A percentile compares a stretch with the other conserved stretches of the same genome.
Evolutionary conservation across 2,888 invertebrate genomes (phyloP).

Genomic region (Fabriciana adippe): DNA sequence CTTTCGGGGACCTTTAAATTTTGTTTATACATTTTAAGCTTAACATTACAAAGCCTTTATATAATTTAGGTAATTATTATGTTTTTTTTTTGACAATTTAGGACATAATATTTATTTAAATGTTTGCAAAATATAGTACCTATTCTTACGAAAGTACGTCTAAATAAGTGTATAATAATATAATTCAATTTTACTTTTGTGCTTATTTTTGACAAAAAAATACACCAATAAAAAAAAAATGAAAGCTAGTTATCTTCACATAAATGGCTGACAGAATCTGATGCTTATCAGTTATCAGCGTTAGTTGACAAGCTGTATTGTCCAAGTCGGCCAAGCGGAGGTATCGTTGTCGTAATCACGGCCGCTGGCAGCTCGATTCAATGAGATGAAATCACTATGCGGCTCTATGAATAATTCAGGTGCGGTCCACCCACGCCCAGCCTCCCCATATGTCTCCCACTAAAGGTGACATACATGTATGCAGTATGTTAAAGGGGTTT

Average conservation of each 20-base stretch:
- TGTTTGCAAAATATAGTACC: no score
- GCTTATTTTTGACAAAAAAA: not conserved
- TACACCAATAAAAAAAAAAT: not conserved
- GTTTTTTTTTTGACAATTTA: no score
- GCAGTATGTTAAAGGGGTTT: constrained; percentile 23
- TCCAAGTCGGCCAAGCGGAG: constrained; percentile 47
- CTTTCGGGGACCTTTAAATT: no score
- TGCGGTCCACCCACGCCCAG: constrained; percentile 55
- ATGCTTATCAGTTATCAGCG: constrained; percentile 40
- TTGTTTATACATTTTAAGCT: no score
- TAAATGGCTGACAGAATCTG: constrained; percentile 3
- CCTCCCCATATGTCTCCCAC: constrained; percentile 45
- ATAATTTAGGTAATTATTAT: no score
- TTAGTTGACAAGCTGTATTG: constrained; percentile 69
- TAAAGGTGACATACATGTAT: constrained; percentile 51
- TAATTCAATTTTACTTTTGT: no score
- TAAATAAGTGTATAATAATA: no score
- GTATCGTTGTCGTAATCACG: constrained; percentile 78
- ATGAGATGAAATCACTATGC: constrained; percentile 82
- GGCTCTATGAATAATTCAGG: constrained; percentile 79
- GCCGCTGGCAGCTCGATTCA: constrained; percentile 75
- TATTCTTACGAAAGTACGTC: no score
- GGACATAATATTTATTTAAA: no score
- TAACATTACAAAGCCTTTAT: no score
- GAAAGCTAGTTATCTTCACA: not conserved